Evolutionary conservation across 1,140 invertebrate species (phyloP).

Genomic region (Hormaphis cornu): DNA sequence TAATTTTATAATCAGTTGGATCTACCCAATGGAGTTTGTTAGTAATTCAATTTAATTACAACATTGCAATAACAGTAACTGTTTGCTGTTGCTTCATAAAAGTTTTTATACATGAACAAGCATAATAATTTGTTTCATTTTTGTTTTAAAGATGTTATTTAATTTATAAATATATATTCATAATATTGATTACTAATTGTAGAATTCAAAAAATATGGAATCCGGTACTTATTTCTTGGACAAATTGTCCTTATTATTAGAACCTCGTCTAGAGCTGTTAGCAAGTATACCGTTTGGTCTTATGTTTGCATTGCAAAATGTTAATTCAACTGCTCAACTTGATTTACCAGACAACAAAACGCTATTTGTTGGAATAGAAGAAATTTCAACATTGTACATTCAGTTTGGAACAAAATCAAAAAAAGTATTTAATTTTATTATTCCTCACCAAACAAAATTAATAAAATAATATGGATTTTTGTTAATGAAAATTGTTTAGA

Average conservation of each 20-base stretch:
- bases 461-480: not conserved
- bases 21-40: too few species aligned
- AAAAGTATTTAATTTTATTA: not conserved
- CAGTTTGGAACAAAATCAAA: slow-evolving; percentile 20
- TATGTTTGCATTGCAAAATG: slow-evolving; percentile 10
- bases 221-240: slow-evolving; percentile 19
- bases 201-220: slow-evolving; percentile 20
- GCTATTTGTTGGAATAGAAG: slow-evolving; percentile 20
- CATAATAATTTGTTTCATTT: not conserved
- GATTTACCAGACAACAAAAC: not conserved
- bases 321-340: not conserved
- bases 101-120: too few species aligned
- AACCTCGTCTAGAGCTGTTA: slow-evolving; percentile 2
- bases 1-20: too few species aligned
- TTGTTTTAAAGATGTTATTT: not conserved
- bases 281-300: not conserved
- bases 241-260: not conserved
- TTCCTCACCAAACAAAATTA: not conserved
- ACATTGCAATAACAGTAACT: too few species aligned
- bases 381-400: not conserved
- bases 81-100: too few species aligned
- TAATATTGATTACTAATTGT: slow-evolving; percentile 2
- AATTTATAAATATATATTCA: not conserved
- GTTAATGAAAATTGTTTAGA: too few species aligned
- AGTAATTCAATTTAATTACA: too few species aligned